phyloP scores from a whole-genome alignment of 1,140 invertebrate genomes.

The Holotrichia oblita region DNA sequence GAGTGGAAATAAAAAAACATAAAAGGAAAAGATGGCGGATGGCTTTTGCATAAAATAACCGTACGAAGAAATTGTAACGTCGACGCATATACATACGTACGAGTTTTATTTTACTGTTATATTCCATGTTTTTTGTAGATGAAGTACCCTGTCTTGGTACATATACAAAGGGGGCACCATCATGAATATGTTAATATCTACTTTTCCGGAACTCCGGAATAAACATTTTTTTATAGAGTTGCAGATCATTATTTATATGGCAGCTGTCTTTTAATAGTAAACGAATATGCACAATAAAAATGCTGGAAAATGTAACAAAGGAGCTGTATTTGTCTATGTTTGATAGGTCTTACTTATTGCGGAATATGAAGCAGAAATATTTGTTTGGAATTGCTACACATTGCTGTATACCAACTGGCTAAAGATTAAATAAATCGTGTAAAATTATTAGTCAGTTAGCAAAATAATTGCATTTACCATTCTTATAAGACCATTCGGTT shows the following conservation, averaged over 20 bases:
- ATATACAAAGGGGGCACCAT: neutral
- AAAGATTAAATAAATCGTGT: too few relatives aligned
- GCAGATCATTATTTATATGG: neutral
- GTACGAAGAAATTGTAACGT: neutral
- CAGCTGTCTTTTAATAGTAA: neutral
- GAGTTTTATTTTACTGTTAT: slow-evolving; percentile 4
- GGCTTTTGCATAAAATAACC: slow-evolving; percentile 5
- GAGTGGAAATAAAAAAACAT: neutral
- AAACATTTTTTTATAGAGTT: neutral
- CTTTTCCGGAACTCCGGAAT: neutral
- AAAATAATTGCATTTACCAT: too few relatives aligned
- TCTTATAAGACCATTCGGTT: too few relatives aligned
- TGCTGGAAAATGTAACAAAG: neutral
- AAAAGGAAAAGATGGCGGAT: neutral
- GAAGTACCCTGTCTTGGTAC: neutral
- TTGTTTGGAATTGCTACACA: too few relatives aligned
- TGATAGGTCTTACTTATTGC: too few relatives aligned
- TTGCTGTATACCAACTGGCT: too few relatives aligned
- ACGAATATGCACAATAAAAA: neutral
- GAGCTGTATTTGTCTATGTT: too few relatives aligned
- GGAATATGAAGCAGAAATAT: too few relatives aligned
- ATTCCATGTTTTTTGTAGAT: neutral
- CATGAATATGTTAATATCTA: slow-evolving; percentile 4
- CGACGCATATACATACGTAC: neutral
- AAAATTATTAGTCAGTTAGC: too few relatives aligned